These are phyloP conservation scores for Drosophila grimshawi DNA, from an alignment of 1,140 invertebrate species.

Conservation along the genomic window DNA sequence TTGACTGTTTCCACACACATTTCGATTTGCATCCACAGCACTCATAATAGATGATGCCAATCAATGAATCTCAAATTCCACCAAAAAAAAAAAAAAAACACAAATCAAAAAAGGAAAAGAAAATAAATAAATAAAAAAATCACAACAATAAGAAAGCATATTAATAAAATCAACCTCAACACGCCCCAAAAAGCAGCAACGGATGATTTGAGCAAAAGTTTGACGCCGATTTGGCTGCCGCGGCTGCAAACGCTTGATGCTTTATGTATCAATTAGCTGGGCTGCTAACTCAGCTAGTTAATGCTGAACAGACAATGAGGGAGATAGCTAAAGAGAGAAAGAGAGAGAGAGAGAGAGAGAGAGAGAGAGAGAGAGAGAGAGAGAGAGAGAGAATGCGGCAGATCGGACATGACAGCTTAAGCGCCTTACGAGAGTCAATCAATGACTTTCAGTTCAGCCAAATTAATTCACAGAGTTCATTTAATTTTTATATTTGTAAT, in stretches of 20 bases:
- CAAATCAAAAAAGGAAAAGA: background rate
- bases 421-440: background rate
- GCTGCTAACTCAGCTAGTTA: background rate
- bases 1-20: slow-evolving; percentile 52
- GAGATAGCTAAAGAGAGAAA: background rate
- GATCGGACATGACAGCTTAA: background rate
- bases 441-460: background rate
- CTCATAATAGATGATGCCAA: slow-evolving; percentile 65
- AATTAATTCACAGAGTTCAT: background rate
- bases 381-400: background rate
- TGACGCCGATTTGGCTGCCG: slow-evolving; percentile 31
- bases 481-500: too few relatives aligned
- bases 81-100: slow-evolving; percentile 22
- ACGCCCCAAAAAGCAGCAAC: slow-evolving; percentile 39
- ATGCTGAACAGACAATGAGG: background rate
- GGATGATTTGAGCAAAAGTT: background rate
- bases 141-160: too few relatives aligned
- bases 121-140: too few relatives aligned
- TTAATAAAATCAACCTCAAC: background rate
- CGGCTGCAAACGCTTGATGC: slow-evolving; percentile 3
- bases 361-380: background rate
- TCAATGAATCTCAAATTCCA: slow-evolving; percentile 55
- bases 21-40: slow-evolving; percentile 58
- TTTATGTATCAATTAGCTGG: slow-evolving; percentile 53
- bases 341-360: background rate